Conservation (phyloP, 2,797 vertebrate genomes). For the Chrysocyon brachyurus region DNA sequence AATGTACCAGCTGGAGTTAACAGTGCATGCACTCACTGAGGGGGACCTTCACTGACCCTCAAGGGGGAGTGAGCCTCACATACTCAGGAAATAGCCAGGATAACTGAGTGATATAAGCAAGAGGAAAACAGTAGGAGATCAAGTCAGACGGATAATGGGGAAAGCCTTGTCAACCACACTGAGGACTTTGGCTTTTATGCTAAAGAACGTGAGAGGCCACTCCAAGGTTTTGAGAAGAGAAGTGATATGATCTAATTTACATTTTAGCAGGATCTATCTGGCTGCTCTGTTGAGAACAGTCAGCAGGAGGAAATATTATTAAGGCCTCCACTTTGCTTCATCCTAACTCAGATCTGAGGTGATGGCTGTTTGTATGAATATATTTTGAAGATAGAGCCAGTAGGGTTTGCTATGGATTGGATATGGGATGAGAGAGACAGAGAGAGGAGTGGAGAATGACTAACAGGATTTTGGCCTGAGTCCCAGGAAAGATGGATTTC, state of each 20-base stretch:
- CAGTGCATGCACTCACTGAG: neutral
- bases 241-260: conserved; percentile 14
- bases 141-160: neutral
- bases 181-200: neutral
- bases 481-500: neutral
- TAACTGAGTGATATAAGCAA: conserved; percentile 10
- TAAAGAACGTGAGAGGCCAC: neutral
- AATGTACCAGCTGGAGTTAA: neutral
- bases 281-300: conserved; percentile 3
- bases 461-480: neutral
- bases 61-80: neutral
- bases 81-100: neutral
- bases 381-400: conserved; percentile 5
- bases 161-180: neutral
- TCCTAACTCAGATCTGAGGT: neutral
- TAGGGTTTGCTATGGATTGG: conserved; percentile 4
- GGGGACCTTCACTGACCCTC: neutral
- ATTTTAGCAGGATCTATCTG: conserved; percentile 6
- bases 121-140: neutral
- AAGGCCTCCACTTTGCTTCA: too few relatives aligned
- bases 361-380: neutral
- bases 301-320: too few relatives aligned
- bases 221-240: neutral
- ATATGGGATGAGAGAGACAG: neutral
- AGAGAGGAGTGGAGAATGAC: neutral